Conservation (phyloP, 2,113 vertebrate genomes). For the Chionis minor region DNA sequence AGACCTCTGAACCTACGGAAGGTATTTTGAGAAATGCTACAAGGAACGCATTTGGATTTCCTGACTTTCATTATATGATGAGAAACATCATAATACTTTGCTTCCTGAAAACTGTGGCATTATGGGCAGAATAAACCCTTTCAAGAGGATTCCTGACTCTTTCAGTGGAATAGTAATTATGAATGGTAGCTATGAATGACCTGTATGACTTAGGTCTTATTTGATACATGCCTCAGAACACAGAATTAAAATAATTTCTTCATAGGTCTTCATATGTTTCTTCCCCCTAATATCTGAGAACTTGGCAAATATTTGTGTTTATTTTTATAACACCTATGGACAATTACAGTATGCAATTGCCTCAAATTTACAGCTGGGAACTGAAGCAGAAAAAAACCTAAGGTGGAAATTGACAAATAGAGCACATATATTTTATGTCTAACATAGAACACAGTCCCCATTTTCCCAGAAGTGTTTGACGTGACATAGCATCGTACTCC, state of each 20-base stretch:
- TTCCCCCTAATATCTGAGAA: neutral
- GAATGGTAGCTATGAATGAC: neutral
- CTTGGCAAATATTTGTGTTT: neutral
- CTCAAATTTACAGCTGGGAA: neutral
- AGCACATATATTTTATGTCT: neutral
- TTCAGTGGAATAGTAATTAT: neutral
- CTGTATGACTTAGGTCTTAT: neutral
- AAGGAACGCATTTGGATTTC: neutral
- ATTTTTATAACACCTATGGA: neutral
- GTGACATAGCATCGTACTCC: neutral
- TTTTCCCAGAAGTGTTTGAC: neutral
- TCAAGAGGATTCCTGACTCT: neutral
- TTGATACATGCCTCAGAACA: neutral
- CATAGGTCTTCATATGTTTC: neutral
- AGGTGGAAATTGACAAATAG: neutral
- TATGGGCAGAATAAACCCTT: neutral
- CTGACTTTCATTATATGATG: neutral
- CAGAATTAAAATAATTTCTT: neutral
- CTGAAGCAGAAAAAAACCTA: neutral
- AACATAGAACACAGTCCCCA: neutral
- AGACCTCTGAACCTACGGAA: neutral
- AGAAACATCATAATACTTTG: neutral
- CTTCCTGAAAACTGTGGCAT: neutral
- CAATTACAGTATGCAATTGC: neutral
- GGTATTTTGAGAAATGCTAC: neutral